Base-by-base conservation (phyloP, 2,797 vertebrate species). In the Siniperca scherzeri region DNA sequence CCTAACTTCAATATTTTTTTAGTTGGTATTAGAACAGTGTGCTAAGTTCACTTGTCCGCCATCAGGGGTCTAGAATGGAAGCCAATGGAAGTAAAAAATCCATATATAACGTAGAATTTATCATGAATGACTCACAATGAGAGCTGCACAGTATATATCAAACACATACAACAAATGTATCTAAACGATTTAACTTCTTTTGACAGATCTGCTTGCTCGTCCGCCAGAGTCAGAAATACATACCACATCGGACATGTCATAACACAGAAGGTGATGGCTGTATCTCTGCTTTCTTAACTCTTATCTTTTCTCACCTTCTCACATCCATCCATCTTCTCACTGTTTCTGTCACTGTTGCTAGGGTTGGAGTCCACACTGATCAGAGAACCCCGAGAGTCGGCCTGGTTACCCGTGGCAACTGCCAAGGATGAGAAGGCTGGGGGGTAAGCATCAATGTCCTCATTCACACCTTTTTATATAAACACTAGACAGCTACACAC, bases 361-460 rank as follows among this genome's bases (percentile, higher is more conserved):
- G 97, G 98, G 89, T 98, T 99, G 86, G 99, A 99, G 91, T 99
- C 99, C 81, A 99, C 97, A 65, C 99, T 99, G 93, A 98, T 98
- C 92, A 99, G 95, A 69, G 99, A 99, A 56, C 97, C 97, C 92
- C 97, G 97, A 80, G 98, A 99, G 85, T 99, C 99, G n/a, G 97
- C 94, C 90, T 97, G 97, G 96, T 97, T 99, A 88, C 96, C 97
- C 93, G 95, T 96, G 94, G 98, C 97, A 95, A 99, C 97, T 90
- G 97, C 98, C 94, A 99, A 93, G 88, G 98, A 99, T 93, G 98
- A 99, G 95, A 99, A 99, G 74, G 97, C 98, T 99, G 95, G 82
- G 69, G 33, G 42, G 70, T 82, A 38, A 60, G 69, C 38, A 55
- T 90, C 42, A 82, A 16, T 77, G 55, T 77, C 73, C 82, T 66